phyloP scores from a whole-genome alignment of 2,113 vertebrate species.

The Osmerus mordax region DNA sequence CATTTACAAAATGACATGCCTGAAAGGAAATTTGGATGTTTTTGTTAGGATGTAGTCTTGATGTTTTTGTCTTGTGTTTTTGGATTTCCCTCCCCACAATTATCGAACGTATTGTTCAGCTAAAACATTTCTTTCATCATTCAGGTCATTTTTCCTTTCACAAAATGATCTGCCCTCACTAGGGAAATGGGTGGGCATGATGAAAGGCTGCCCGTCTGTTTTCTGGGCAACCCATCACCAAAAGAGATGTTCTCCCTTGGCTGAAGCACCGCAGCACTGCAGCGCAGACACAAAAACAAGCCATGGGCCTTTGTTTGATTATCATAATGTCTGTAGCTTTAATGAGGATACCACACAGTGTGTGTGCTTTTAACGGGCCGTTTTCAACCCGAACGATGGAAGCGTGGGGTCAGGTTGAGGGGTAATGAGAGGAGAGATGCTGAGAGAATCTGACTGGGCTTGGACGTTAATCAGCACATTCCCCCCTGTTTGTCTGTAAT shows the following conservation, averaged over 20 bases:
- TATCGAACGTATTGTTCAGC: no score
- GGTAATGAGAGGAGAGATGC: slow-evolving; percentile 53
- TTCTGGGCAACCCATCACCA: slow-evolving; percentile 7
- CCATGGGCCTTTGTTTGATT: slow-evolving; percentile 46
- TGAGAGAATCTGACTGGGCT: slow-evolving; percentile 55
- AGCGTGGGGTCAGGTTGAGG: slow-evolving; percentile 45
- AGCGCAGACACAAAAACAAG: slow-evolving; percentile 36
- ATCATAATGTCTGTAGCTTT: slow-evolving; percentile 49
- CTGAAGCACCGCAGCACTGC: slow-evolving; percentile 20
- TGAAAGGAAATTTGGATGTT: no score
- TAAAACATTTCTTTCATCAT: no score
- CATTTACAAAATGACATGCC: no score
- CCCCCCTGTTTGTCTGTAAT: slow-evolving; percentile 55
- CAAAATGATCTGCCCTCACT: background rate
- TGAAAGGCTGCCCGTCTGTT: slow-evolving; percentile 7
- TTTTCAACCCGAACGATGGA: slow-evolving; percentile 60
- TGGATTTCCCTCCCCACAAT: no score
- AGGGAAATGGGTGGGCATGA: background rate
- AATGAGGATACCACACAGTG: slow-evolving; percentile 60
- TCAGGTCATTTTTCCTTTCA: no score
- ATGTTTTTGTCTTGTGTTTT: no score
- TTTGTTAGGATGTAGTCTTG: no score
- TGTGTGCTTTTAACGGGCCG: slow-evolving; percentile 52
- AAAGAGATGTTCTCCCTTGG: slow-evolving; percentile 25
- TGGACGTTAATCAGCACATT: slow-evolving; percentile 63